These are phyloP conservation scores for Nemoura dubitans DNA, from an alignment of 2,888 invertebrate genomes.

Conservation along the genomic window DNA sequence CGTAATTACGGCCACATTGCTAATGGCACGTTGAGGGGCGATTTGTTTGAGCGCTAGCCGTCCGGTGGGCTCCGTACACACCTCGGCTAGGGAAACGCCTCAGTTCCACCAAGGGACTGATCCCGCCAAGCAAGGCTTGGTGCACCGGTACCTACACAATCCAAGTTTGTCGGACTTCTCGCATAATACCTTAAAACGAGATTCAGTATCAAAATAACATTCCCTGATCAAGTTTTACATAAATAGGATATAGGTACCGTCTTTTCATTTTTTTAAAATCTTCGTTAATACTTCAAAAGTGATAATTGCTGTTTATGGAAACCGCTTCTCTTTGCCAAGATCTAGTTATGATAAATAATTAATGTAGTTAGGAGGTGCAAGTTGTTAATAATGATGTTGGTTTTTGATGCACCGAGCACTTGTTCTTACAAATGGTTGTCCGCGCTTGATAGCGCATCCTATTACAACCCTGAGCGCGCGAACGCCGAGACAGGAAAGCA, in stretches of 20 bases:
- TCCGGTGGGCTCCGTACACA: not conserved
- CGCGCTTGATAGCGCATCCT: not conserved
- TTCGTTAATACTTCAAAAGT: not conserved
- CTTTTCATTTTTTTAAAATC: not conserved
- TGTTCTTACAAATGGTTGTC: not conserved
- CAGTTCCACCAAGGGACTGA: not conserved
- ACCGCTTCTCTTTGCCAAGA: not conserved
- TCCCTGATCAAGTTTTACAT: no score
- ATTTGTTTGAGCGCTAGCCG: conserved; percentile 38
- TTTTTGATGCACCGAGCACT: not conserved
- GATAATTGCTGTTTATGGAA: not conserved
- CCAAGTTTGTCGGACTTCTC: no score
- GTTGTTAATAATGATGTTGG: conserved; percentile 7
- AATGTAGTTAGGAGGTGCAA: not conserved
- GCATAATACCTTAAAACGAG: no score
- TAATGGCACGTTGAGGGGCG: conserved; percentile 45
- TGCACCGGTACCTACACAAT: no score
- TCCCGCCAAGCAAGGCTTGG: not conserved
- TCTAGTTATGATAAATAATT: not conserved
- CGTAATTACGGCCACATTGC: conserved; percentile 41
- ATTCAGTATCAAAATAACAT: no score
- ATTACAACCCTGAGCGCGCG: not conserved
- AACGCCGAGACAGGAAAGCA: not conserved
- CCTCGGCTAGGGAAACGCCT: not conserved
- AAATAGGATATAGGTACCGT: no score